These are phyloP conservation scores for Saccostrea glomerata DNA, from an alignment of 1,140 invertebrate species.

Conservation along the genomic window DNA sequence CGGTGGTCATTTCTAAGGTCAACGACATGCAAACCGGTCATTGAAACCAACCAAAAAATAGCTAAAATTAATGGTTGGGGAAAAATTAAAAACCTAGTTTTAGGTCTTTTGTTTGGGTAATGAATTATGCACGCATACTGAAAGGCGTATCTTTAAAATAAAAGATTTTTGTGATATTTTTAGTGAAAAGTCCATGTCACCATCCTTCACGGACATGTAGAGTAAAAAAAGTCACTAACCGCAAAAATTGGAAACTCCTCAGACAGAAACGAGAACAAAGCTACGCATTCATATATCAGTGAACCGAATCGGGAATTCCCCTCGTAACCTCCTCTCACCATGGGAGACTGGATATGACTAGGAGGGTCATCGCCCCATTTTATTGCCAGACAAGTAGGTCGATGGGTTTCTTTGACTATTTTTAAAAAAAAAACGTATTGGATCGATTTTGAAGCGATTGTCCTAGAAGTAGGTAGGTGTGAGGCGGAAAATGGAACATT, in stretches of 20 bases:
- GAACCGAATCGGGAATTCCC: constrained; percentile 29
- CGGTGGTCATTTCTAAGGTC: background rate
- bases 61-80: background rate
- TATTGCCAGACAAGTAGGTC: background rate
- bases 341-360: constrained; percentile 4
- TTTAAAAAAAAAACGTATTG: background rate
- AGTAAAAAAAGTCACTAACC: constrained; percentile 15
- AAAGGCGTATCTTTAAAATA: background rate
- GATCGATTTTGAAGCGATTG: background rate
- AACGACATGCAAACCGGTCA: constrained; percentile 7
- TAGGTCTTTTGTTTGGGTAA: background rate
- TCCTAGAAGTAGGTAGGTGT: background rate
- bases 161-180: background rate
- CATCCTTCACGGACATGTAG: background rate
- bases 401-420: background rate
- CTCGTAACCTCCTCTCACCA: background rate
- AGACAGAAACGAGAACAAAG: constrained; percentile 30
- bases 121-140: background rate
- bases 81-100: background rate
- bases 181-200: background rate
- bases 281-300: background rate
- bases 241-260: background rate
- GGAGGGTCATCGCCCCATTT: constrained; percentile 21
- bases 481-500: background rate
- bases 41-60: background rate